Base-by-base conservation (phyloP, 2,113 vertebrate species). In the Syngnathus scovelli region DNA sequence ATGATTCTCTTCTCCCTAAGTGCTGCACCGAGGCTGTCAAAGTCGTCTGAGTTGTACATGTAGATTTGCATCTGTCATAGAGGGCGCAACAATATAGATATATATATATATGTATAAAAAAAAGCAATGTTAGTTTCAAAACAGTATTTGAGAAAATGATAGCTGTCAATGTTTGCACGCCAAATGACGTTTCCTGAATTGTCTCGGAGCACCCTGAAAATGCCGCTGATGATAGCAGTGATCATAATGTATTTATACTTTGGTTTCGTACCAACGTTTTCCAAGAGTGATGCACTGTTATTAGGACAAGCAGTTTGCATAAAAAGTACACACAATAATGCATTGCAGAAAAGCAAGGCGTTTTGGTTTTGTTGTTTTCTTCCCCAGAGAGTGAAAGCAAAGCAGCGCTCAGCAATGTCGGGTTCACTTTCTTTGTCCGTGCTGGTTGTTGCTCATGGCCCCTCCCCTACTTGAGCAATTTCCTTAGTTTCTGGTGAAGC, bases 21-120 rank as follows among this genome's bases (percentile, higher is more conserved):
- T 33, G 96, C 94, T 16, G 90, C 90, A 67, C 92, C 92, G 79
- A 98, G 94, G 83, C 95, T 97, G 90, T 98, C 95, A 75, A 96
- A 98, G 88, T 98, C 95, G 41, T 98, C 95, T 1, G 95, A 94
- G 87, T 97, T 98, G 85, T 98, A 98, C 90, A 96, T 95, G 91
- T 95, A 98, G 88, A 98, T 94, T 91, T 98, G 95, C 96, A 98
- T 98, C 96, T 98, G 93, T 87, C 62, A 70, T n/a, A 61, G 41
- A 72, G 21, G 36, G 63, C 7, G 67, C 27, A 64, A 46, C 65
- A 4, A 33, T 1, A 37, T 27, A 27, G 2, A 27, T 27, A 27
- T 27, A 27, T 27, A 27, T 27, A 27, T 33, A 33, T 33, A 33
- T 33, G 2, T 33, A 33, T 2, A 41, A 11, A 2, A 46, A 11